A percentile compares a stretch with the other conserved stretches of the same genome.
These are phyloP conservation scores for Heliothis subflexa DNA, from an alignment of 1,140 invertebrate genomes.

Conservation along the genomic window DNA sequence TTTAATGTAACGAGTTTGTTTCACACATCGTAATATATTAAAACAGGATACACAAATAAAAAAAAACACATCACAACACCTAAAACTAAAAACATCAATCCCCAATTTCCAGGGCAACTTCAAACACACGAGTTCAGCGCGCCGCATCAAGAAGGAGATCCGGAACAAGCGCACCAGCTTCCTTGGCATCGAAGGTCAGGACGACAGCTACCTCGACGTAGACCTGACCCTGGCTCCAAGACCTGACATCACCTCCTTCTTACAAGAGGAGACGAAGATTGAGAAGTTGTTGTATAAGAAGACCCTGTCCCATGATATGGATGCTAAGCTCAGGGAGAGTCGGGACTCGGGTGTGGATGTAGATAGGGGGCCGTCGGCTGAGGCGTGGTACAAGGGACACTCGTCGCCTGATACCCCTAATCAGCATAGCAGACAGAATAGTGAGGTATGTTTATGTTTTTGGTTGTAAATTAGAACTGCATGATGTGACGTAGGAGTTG, in stretches of 20 bases:
- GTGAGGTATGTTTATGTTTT: constrained; percentile 86
- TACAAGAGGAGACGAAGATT: constrained; percentile 92
- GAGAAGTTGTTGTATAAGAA: constrained; percentile 90
- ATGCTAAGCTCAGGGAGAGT: constrained; percentile 87
- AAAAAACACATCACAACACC: background rate
- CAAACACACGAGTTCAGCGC: constrained; percentile 92
- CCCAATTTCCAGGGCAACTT: constrained; percentile 85
- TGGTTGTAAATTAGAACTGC: background rate
- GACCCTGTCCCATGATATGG: constrained; percentile 87
- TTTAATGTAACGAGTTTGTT: no score
- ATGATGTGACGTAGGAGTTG: background rate
- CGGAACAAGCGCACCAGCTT: constrained; percentile 94
- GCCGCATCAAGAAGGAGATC: constrained; percentile 94
- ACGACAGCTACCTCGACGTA: constrained; percentile 89
- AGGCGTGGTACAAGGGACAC: constrained; percentile 88
- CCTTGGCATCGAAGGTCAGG: constrained; percentile 92
- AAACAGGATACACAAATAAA: background rate
- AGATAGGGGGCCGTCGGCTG: constrained; percentile 87
- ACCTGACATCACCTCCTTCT: constrained; percentile 92
- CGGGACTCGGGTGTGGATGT: constrained; percentile 92
- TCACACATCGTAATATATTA: no score
- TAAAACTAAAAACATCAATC: background rate
- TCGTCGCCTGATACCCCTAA: constrained; percentile 88
- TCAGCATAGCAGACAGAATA: constrained; percentile 92
- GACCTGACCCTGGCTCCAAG: constrained; percentile 90